A percentile compares a stretch with the other conserved stretches of the same genome.
These are phyloP conservation scores for Torymus auratus DNA, from an alignment of 2,888 invertebrate genomes.

Conservation along the genomic window DNA sequence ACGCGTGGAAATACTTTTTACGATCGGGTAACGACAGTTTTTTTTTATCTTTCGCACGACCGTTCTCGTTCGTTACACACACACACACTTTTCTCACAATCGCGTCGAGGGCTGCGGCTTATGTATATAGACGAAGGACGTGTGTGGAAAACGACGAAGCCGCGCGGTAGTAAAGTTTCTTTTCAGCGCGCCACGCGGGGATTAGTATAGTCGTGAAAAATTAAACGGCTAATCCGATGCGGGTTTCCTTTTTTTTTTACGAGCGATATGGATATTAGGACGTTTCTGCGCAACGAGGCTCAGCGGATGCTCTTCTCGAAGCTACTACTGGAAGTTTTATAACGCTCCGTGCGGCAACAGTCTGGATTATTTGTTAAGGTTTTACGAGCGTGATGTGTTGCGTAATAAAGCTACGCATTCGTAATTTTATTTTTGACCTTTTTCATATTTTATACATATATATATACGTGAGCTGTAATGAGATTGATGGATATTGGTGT, in stretches of 20 bases:
- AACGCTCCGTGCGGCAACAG: background rate
- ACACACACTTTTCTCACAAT: background rate
- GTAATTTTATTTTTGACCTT: too few relatives aligned
- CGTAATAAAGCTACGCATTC: too few relatives aligned
- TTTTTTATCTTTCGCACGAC: constrained; percentile 20
- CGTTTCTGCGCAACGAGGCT: background rate
- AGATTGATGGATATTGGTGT: too few relatives aligned
- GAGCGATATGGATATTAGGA: constrained; percentile 31
- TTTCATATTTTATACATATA: too few relatives aligned
- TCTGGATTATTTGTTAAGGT: too few relatives aligned
- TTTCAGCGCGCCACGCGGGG: constrained; percentile 3
- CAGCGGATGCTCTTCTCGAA: too few relatives aligned
- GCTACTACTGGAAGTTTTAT: background rate
- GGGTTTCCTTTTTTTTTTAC: constrained; percentile 15
- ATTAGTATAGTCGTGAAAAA: constrained; percentile 35
- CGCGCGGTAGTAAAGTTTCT: constrained; percentile 7
- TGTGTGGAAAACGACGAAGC: background rate
- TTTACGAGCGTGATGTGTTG: too few relatives aligned
- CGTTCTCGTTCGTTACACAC: background rate
- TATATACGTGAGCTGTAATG: too few relatives aligned
- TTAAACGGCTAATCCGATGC: constrained; percentile 26
- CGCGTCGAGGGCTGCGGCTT: too few relatives aligned
- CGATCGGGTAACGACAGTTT: constrained; percentile 32
- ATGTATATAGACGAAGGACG: background rate
- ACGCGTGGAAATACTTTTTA: constrained; percentile 36